Evolutionary conservation across 2,113 vertebrate genomes (phyloP).

Genomic region (Clarias macrocephalus): DNA sequence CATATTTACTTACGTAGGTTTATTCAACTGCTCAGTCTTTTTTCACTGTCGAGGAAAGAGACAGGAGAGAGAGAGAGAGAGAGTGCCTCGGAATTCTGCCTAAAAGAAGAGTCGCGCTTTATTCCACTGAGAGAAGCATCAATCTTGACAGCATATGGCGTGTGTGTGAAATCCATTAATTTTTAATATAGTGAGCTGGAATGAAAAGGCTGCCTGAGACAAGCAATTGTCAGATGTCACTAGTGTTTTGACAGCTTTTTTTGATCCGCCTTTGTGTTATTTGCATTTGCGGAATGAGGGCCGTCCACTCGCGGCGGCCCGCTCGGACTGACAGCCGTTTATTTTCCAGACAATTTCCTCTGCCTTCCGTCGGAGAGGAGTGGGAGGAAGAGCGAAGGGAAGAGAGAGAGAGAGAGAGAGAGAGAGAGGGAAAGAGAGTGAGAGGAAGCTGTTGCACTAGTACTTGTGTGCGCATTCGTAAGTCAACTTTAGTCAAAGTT

Average conservation of each 20-base stretch:
- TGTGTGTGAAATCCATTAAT: conserved; percentile 77
- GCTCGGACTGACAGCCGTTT: conserved; percentile 63
- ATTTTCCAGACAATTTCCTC: conserved; percentile 66
- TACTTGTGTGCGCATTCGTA: background rate
- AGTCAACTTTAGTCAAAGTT: conserved; percentile 29
- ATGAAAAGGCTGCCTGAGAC: conserved; percentile 76
- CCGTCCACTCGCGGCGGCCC: conserved; percentile 62
- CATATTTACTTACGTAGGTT: conserved; percentile 44
- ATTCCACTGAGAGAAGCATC: conserved; percentile 70
- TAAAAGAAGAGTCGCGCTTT: conserved; percentile 68
- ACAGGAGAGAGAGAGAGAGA: background rate
- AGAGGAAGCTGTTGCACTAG: conserved; percentile 26
- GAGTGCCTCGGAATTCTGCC: conserved; percentile 41
- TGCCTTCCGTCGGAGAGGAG: conserved; percentile 50
- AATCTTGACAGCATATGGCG: conserved; percentile 74
- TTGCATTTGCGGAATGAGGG: conserved; percentile 68
- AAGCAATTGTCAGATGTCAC: conserved; percentile 78
- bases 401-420: conserved; percentile 53
- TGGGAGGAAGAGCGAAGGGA: conserved; percentile 24
- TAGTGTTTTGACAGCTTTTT: conserved; percentile 76
- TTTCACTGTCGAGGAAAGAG: conserved; percentile 30
- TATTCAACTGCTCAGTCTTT: conserved; percentile 55
- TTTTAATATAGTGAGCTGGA: conserved; percentile 77
- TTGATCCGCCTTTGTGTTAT: conserved; percentile 69
- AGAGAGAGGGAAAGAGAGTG: conserved; percentile 51